Conservation (phyloP, 2,113 vertebrate species). For the Podarcis cretensis region DNA sequence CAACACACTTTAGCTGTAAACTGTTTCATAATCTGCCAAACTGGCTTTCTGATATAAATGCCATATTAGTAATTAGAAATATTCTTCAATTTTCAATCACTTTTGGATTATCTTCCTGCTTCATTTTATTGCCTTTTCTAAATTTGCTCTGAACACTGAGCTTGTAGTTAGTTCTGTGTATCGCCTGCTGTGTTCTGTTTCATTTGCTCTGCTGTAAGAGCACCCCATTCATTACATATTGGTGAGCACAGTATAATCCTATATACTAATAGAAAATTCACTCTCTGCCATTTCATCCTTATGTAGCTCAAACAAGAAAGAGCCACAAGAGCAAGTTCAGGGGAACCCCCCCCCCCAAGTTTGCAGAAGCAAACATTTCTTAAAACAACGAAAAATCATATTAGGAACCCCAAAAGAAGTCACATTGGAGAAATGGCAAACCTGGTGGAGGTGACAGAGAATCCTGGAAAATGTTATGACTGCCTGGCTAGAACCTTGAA, state of each 20-base stretch:
- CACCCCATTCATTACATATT: not conserved
- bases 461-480: not conserved
- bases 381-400: too few relatives aligned
- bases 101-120: slow-evolving; percentile 37
- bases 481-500: not conserved
- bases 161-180: not conserved
- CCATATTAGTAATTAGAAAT: slow-evolving; percentile 37
- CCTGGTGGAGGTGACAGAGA: not conserved
- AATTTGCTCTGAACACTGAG: not conserved
- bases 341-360: not conserved
- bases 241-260: not conserved
- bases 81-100: slow-evolving; percentile 43
- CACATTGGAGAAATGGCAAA: too few relatives aligned
- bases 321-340: not conserved
- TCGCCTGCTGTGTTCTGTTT: not conserved
- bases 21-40: not conserved
- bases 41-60: slow-evolving; percentile 10
- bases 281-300: not conserved
- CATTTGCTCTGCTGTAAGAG: not conserved
- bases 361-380: not conserved
- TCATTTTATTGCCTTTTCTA: slow-evolving; percentile 16
- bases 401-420: too few relatives aligned
- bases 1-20: slow-evolving; percentile 34
- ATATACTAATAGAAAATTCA: not conserved
- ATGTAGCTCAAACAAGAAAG: not conserved